These are phyloP conservation scores for Pithys albifrons DNA, from an alignment of 2,113 vertebrate species.

Conservation along the genomic window DNA sequence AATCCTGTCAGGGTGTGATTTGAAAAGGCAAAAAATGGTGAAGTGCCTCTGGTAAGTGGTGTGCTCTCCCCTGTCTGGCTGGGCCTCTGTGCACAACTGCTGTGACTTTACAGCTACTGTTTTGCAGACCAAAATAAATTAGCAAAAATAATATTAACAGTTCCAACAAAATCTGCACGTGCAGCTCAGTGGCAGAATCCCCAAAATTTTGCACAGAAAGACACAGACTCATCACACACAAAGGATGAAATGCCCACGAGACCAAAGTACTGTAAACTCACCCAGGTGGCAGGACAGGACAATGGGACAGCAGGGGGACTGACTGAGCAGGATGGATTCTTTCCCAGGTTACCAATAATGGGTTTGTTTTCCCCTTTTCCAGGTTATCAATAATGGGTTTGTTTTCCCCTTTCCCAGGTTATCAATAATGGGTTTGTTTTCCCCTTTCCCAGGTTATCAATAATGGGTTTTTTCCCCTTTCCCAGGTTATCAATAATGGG, in stretches of 20 bases:
- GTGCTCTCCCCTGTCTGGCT: background rate
- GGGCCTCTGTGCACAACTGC: background rate
- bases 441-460: background rate
- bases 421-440: background rate
- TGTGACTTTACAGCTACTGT: background rate
- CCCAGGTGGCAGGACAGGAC: background rate
- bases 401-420: background rate
- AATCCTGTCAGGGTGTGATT: background rate
- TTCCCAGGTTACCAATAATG: background rate
- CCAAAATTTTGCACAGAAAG: background rate
- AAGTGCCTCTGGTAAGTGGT: background rate
- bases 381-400: background rate
- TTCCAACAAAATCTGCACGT: background rate
- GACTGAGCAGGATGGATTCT: rapidly evolving
- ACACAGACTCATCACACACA: rapidly evolving
- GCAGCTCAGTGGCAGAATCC: background rate
- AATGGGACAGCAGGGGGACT: background rate
- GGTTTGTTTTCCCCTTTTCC: too few relatives aligned
- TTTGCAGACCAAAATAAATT: background rate
- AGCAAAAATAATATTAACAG: background rate
- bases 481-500: background rate
- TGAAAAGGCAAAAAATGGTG: background rate
- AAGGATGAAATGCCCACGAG: background rate
- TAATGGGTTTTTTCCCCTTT: background rate
- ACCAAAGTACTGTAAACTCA: background rate